A percentile compares a stretch with the other conserved stretches of the same genome.
These are phyloP conservation scores for Spheniscus humboldti DNA, from an alignment of 2,797 vertebrate genomes.

Conservation along the genomic window DNA sequence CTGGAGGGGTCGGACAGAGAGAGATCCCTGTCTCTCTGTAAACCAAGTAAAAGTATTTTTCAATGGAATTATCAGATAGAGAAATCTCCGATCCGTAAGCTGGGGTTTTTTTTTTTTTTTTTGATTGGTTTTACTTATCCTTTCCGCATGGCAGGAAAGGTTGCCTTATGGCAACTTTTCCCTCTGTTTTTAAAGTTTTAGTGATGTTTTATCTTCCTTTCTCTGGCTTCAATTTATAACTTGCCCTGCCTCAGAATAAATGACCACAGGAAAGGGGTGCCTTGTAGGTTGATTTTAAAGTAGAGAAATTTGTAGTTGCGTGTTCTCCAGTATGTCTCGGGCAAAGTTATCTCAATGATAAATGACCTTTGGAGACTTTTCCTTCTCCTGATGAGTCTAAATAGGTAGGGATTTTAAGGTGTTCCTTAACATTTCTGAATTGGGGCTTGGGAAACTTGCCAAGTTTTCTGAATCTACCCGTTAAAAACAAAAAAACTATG, in stretches of 20 bases:
- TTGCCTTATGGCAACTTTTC: background rate
- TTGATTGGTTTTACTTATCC: background rate
- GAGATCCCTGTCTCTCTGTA: background rate
- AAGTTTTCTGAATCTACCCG: conserved; percentile 15
- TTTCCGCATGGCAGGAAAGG: background rate
- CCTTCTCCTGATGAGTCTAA: conserved; percentile 7
- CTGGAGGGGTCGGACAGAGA: background rate
- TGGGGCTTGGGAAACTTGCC: conserved; percentile 28
- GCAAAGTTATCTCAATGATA: background rate
- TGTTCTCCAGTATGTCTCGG: background rate
- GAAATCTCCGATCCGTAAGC: background rate
- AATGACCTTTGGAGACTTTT: conserved; percentile 3
- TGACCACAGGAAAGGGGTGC: background rate
- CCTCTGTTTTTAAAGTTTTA: conserved; percentile 13
- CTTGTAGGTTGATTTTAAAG: conserved; percentile 22
- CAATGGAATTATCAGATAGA: background rate
- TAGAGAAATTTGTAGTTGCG: background rate
- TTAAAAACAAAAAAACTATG: background rate
- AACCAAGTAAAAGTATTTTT: background rate
- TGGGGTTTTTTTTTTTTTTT: background rate
- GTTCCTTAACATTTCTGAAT: conserved; percentile 49
- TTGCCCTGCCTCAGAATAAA: conserved; percentile 22
- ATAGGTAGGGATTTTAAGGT: conserved; percentile 22
- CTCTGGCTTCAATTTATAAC: conserved; percentile 36
- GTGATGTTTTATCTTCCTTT: conserved; percentile 23